Conservation (phyloP, 2,113 vertebrate species). For the Chroicocephalus ridibundus region DNA sequence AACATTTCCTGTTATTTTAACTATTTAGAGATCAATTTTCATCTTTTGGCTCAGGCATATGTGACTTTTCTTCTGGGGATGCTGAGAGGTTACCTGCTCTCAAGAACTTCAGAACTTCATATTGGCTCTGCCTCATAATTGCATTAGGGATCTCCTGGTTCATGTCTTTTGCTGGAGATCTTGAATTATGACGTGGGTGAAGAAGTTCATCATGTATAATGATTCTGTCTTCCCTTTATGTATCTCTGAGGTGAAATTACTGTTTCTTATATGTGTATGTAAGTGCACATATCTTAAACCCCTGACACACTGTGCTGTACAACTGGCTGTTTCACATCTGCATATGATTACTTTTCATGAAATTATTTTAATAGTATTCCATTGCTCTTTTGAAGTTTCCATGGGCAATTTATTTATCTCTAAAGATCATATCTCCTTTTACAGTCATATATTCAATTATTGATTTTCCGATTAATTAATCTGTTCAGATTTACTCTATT, state of each 20-base stretch:
- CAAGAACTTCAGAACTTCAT: background rate
- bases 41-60: background rate
- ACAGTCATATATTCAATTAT: background rate
- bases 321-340: background rate
- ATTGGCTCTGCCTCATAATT: background rate
- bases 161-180: background rate
- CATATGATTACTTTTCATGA: background rate
- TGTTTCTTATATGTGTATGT: background rate
- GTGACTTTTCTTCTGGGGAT: background rate
- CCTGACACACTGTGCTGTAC: background rate
- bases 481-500: background rate
- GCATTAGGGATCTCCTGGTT: background rate
- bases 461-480: background rate
- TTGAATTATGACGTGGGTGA: background rate
- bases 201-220: background rate
- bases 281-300: background rate
- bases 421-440: background rate
- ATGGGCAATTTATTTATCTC: background rate
- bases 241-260: background rate
- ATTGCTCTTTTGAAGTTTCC: background rate
- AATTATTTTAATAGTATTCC: background rate
- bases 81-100: background rate
- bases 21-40: background rate
- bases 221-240: background rate
- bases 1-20: background rate